phyloP scores from a whole-genome alignment of 2,797 vertebrate species.

The Platalea minor region DNA sequence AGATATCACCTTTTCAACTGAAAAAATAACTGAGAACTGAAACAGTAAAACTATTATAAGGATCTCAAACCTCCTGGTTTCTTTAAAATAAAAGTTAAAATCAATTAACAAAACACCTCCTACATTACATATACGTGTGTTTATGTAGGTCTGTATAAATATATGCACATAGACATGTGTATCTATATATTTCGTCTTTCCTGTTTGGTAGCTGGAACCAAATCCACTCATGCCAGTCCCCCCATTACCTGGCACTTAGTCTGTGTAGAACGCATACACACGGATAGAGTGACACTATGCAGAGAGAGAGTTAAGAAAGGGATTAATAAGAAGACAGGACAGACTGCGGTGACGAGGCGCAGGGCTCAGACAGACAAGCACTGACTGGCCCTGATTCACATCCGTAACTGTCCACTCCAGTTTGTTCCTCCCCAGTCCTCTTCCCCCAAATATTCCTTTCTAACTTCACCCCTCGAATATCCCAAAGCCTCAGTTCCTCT shows the following conservation, averaged over 20 bases:
- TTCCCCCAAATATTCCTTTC: not conserved
- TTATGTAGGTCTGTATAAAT: not conserved
- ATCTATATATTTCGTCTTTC: not conserved
- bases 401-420: not conserved
- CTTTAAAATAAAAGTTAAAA: not conserved
- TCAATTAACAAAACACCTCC: not conserved
- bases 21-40: not conserved
- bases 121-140: not conserved
- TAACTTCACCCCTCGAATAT: not conserved
- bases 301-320: not conserved
- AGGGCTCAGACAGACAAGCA: not conserved
- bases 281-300: not conserved
- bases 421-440: not conserved
- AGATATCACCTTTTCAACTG: not conserved
- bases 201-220: not conserved
- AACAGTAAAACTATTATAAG: not conserved
- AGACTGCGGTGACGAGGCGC: not conserved
- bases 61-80: not conserved
- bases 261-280: not conserved
- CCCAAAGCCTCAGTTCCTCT: not conserved
- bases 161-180: too few species aligned
- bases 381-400: not conserved
- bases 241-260: not conserved
- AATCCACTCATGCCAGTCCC: not conserved
- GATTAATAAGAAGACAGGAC: not conserved